These are phyloP conservation scores for Amazona vittata DNA, from an alignment of 2,113 vertebrate genomes.

Conservation along the genomic window DNA sequence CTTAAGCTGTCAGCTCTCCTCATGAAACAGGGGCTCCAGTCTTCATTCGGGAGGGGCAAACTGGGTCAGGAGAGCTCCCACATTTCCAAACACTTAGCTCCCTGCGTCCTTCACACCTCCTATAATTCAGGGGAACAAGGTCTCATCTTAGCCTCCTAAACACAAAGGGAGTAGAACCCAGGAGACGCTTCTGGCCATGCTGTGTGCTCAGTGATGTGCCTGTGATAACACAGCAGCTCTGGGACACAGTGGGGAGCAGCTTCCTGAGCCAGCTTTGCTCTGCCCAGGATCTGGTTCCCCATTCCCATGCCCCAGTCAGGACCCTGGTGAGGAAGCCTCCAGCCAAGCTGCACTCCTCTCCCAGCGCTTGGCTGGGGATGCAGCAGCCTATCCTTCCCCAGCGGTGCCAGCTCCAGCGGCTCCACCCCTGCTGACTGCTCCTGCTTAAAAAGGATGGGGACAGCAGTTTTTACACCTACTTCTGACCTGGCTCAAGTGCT, in stretches of 20 bases:
- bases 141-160: not conserved
- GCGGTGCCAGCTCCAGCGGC: rapidly evolving
- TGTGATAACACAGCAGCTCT: rapidly evolving
- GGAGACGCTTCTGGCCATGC: not conserved
- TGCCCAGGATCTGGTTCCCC: not conserved
- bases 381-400: not conserved
- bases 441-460: not conserved
- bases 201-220: not conserved
- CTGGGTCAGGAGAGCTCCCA: not conserved
- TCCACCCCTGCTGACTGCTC: not conserved
- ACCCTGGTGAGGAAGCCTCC: not conserved
- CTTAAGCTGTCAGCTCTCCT: not conserved
- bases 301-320: not conserved
- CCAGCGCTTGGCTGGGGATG: rapidly evolving
- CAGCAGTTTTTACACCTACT: not conserved
- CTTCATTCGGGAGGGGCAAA: not conserved
- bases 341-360: not conserved
- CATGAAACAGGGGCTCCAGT: not conserved
- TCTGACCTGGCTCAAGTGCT: not conserved
- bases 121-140: not conserved
- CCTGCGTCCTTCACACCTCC: not conserved
- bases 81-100: not conserved
- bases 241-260: not conserved
- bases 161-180: not conserved
- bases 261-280: not conserved